Base-by-base conservation (phyloP, 2,888 invertebrate species). In the Oxycera nigricornis region DNA sequence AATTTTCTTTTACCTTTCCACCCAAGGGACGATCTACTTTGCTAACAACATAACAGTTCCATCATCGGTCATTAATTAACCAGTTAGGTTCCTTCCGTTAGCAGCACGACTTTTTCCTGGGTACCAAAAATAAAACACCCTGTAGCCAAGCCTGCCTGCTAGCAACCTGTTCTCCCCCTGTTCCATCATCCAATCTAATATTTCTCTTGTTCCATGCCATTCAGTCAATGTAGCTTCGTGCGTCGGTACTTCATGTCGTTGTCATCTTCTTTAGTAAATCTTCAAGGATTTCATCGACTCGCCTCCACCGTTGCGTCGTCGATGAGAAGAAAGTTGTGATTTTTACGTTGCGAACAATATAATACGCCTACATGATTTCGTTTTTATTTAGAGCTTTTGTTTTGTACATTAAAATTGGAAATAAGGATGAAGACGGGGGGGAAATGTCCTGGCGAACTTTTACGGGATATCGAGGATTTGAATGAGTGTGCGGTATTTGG, bases 1-100 rank as follows among this genome's bases (percentile, higher is more conserved):
- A n/a, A n/a, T n/a, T n/a, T n/a, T n/a, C n/a, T n/a, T n/a, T n/a
- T n/a, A n/a, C n/a, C n/a, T n/a, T n/a, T n/a, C n/a, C n/a, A n/a
- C n/a, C n/a, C n/a, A 46, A 46, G 17, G 46, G 46, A 46, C 46
- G 14, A 46, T 46, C 46, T 46, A 46, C 46, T 46, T 46, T 24
- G 24, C 59, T 67, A 67, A 68, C 67, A 24, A 46, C 50, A 50
- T 46, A 68, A 68, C 50, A 46, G 50, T 68, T 68, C 67, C 50
- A 68, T 68, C 46, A 68, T 68, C 67, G 50, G 50, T 50, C 67
- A 68, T 68, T 68, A 68, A 68, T 68, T 68, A 68, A 68, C 67
- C 67, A 68, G 67, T 68, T 46, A 68, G 20, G n/a, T 50, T 30
- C 61, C 61, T 61, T 61, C 61, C 61, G 30, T 46, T 7, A 46